Conservation (phyloP, 2,888 invertebrate genomes). For the Tridacna crocea region DNA sequence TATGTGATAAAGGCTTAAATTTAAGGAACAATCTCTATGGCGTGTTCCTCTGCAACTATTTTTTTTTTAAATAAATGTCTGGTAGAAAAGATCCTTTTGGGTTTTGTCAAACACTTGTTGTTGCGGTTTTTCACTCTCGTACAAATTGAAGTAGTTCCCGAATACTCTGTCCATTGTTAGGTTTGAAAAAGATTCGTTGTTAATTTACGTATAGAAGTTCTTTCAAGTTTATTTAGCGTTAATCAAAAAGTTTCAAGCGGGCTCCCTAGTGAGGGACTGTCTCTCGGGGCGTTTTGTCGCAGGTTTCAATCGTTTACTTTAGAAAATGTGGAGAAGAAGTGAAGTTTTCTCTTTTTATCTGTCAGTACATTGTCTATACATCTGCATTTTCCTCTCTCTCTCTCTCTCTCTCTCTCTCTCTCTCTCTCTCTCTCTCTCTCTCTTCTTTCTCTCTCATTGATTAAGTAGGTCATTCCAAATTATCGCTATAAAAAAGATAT, state of each 20-base stretch:
- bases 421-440: neutral
- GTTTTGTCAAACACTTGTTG: conserved; percentile 25
- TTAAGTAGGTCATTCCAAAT: no score
- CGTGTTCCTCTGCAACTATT: neutral
- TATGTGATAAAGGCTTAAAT: no score
- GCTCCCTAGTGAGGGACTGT: conserved; percentile 35
- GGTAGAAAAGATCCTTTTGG: neutral
- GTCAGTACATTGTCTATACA: neutral
- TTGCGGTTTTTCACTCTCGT: conserved; percentile 33
- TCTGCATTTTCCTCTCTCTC: neutral
- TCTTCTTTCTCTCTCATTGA: neutral
- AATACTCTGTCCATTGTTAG: conserved; percentile 2
- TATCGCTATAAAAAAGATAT: no score
- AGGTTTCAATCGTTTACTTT: neutral
- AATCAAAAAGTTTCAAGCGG: conserved; percentile 40
- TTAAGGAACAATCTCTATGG: no score
- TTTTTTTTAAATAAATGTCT: neutral
- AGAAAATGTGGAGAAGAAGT: neutral
- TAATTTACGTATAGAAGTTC: conserved; percentile 47
- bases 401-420: neutral
- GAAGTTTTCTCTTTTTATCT: no score
- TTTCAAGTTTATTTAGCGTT: conserved; percentile 51
- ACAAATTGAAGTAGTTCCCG: conserved; percentile 22
- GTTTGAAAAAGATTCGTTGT: conserved; percentile 25
- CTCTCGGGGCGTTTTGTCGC: conserved; percentile 40